A percentile compares a stretch with the other conserved stretches of the same genome.
These are phyloP conservation scores for Spinibarbus caldwelli DNA, from an alignment of 2,797 vertebrate species.

Conservation along the genomic window DNA sequence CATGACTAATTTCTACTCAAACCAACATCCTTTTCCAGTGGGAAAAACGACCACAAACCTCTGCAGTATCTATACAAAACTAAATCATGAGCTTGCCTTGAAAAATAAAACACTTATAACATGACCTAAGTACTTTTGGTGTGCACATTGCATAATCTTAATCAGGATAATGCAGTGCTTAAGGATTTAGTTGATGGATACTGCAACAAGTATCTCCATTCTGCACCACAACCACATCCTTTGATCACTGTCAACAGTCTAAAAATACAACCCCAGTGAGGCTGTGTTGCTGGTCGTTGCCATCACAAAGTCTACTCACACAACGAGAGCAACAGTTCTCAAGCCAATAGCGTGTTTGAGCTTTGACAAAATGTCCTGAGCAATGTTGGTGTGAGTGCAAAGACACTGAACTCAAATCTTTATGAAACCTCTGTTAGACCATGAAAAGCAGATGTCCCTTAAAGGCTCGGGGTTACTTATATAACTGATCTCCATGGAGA, in stretches of 20 bases:
- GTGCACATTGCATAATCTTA: not conserved
- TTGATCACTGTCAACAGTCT: slow-evolving; percentile 43
- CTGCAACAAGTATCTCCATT: slow-evolving; percentile 11
- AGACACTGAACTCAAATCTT: slow-evolving; percentile 3
- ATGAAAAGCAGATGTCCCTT: slow-evolving; percentile 21
- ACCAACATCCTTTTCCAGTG: slow-evolving; percentile 15
- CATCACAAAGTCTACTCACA: slow-evolving; percentile 49
- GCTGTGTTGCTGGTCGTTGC: slow-evolving; percentile 48
- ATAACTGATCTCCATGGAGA: slow-evolving; percentile 12
- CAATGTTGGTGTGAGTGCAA: not conserved
- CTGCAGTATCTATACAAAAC: not conserved
- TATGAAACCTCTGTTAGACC: not conserved
- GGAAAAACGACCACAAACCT: slow-evolving; percentile 7
- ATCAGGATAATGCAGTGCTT: not conserved
- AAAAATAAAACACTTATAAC: slow-evolving; percentile 20
- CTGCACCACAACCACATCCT: slow-evolving; percentile 36
- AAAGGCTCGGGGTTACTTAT: not conserved
- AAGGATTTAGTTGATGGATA: slow-evolving; percentile 2
- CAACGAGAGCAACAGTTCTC: not conserved
- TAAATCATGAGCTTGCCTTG: not conserved
- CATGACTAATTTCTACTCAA: slow-evolving; percentile 13
- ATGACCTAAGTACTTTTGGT: not conserved
- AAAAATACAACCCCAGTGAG: slow-evolving; percentile 49
- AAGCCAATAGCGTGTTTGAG: not conserved
- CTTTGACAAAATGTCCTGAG: slow-evolving; percentile 14